These are phyloP conservation scores for Bergia sp. DNA, from an alignment of 92 coral and sea anemone genomes.

Conservation along the genomic window DNA sequence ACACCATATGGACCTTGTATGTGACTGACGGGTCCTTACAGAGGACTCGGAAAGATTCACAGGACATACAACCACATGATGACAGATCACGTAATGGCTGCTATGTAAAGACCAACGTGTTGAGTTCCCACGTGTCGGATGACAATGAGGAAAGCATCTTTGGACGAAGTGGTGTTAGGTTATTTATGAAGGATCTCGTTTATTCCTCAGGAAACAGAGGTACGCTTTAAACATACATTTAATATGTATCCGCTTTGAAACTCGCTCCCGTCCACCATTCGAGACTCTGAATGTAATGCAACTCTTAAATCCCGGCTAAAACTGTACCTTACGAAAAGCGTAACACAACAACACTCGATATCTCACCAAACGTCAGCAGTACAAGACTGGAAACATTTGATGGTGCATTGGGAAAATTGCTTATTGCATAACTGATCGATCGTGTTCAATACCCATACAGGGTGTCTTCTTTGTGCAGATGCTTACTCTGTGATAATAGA, in stretches of 20 bases:
- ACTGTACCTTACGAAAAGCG: too few species aligned
- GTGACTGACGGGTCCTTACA: conserved; percentile 23
- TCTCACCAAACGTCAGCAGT: not conserved
- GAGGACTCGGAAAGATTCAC: not conserved
- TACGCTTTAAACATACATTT: not conserved
- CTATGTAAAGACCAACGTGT: conserved; percentile 6
- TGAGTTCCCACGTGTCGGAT: not conserved
- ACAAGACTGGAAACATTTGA: not conserved
- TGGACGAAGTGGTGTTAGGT: conserved; percentile 1
- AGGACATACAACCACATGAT: not conserved
- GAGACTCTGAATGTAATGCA: too few species aligned
- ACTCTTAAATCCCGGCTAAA: too few species aligned
- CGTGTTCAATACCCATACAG: not conserved
- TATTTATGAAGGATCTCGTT: conserved; percentile 25
- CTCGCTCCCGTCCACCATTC: too few species aligned
- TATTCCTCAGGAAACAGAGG: conserved; percentile 11
- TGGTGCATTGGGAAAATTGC: not conserved
- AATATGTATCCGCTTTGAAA: not conserved
- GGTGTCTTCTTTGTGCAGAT: conserved; percentile 1
- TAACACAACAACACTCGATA: not conserved
- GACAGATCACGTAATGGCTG: not conserved
- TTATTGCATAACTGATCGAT: not conserved
- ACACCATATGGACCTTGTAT: not conserved
- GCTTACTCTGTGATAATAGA: conserved; percentile 17
- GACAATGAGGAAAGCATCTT: not conserved